These are phyloP conservation scores for Chaunax sp. DNA, from an alignment of 2,797 vertebrate species.

Conservation along the genomic window DNA sequence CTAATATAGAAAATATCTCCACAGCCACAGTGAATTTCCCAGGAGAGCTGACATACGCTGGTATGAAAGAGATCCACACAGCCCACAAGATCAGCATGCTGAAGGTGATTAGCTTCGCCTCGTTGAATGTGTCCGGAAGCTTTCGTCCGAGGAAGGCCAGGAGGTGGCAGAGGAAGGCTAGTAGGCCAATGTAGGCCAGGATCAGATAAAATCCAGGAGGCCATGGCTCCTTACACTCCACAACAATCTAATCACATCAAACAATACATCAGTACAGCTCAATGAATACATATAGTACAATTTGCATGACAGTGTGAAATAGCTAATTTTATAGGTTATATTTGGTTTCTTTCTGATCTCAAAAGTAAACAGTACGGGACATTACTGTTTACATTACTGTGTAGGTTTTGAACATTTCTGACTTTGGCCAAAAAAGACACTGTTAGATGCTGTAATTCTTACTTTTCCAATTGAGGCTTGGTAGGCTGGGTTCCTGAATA, in stretches of 20 bases:
- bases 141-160: slow-evolving; percentile 82
- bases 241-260: slow-evolving; percentile 63
- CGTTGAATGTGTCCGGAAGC: slow-evolving; percentile 83
- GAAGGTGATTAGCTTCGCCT: slow-evolving; percentile 84
- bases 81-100: slow-evolving; percentile 85
- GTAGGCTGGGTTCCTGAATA: slow-evolving; percentile 78
- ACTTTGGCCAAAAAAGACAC: neutral
- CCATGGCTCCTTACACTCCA: slow-evolving; percentile 83
- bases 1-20: slow-evolving; percentile 83
- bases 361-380: too few species aligned
- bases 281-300: neutral
- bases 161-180: slow-evolving; percentile 80
- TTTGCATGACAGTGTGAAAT: too few species aligned
- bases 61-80: slow-evolving; percentile 85
- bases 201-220: slow-evolving; percentile 81
- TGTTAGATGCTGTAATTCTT: slow-evolving; percentile 13
- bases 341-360: too few species aligned
- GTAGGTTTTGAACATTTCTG: neutral
- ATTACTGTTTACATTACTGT: too few species aligned
- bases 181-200: slow-evolving; percentile 82
- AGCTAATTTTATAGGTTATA: too few species aligned
- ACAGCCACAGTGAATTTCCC: slow-evolving; percentile 84
- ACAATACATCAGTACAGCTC: slow-evolving; percentile 5
- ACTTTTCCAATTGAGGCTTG: slow-evolving; percentile 77
- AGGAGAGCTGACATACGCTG: slow-evolving; percentile 80